Conservation (phyloP, 2,113 vertebrate species). For the Gobius niger region DNA sequence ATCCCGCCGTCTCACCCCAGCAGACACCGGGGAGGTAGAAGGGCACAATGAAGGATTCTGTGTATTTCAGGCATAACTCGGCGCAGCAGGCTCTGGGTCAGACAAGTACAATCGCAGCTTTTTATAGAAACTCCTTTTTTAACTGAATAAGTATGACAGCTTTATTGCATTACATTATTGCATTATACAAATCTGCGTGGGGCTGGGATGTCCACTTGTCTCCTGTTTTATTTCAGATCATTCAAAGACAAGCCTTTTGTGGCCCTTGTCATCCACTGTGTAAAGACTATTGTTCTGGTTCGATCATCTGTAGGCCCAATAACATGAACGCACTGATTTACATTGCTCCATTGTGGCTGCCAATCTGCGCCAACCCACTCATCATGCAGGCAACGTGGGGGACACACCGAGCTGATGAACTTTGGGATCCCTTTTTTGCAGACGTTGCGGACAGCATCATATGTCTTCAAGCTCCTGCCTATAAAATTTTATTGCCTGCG, state of each 20-base stretch:
- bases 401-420: too few species aligned
- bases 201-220: not conserved
- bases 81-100: not conserved
- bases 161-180: not conserved
- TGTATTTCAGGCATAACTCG: slow-evolving; percentile 43
- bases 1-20: slow-evolving; percentile 37
- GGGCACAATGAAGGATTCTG: slow-evolving; percentile 34
- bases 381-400: too few species aligned
- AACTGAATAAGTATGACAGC: not conserved
- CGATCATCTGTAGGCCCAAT: too few species aligned
- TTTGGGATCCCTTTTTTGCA: too few species aligned
- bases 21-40: slow-evolving; percentile 13
- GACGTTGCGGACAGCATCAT: not conserved
- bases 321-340: too few species aligned
- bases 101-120: slow-evolving; percentile 6
- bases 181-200: not conserved
- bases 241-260: not conserved
- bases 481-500: not conserved
- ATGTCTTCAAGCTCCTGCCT: not conserved
- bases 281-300: too few species aligned
- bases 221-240: not conserved
- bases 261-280: too few species aligned
- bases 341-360: too few species aligned
- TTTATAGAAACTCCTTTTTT: slow-evolving; percentile 6
- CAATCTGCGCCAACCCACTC: too few species aligned